phyloP scores from a whole-genome alignment of 2,797 vertebrate genomes.

The Sarcoramphus papa region DNA sequence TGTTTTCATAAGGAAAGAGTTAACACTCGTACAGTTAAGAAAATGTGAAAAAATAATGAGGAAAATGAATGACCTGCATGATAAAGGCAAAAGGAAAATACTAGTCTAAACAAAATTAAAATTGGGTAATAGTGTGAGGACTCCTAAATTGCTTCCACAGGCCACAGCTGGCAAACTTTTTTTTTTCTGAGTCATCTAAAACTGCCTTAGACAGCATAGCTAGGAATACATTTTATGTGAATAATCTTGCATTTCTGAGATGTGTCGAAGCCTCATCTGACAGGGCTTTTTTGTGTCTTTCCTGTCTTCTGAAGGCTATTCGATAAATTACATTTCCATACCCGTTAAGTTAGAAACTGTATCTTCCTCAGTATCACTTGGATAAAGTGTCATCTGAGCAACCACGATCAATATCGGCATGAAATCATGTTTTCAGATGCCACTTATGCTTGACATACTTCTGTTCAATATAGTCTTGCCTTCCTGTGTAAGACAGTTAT shows the following conservation, averaged over 20 bases:
- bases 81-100: background rate
- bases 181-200: constrained; percentile 2
- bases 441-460: background rate
- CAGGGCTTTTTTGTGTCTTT: background rate
- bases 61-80: background rate
- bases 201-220: background rate
- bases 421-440: background rate
- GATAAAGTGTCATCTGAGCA: background rate
- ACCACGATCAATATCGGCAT: background rate
- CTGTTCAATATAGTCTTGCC: background rate
- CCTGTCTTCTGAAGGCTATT: background rate
- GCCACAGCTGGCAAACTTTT: background rate
- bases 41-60: background rate
- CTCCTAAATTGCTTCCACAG: constrained; percentile 22
- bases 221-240: background rate
- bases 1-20: background rate
- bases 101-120: background rate
- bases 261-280: background rate
- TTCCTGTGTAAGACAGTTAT: background rate
- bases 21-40: background rate
- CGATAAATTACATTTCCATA: background rate
- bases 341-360: background rate
- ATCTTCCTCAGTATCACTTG: background rate
- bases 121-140: background rate
- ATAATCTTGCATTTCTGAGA: background rate